Evolutionary conservation across 2,797 vertebrate genomes (phyloP).

Genomic region (Carapus acus): DNA sequence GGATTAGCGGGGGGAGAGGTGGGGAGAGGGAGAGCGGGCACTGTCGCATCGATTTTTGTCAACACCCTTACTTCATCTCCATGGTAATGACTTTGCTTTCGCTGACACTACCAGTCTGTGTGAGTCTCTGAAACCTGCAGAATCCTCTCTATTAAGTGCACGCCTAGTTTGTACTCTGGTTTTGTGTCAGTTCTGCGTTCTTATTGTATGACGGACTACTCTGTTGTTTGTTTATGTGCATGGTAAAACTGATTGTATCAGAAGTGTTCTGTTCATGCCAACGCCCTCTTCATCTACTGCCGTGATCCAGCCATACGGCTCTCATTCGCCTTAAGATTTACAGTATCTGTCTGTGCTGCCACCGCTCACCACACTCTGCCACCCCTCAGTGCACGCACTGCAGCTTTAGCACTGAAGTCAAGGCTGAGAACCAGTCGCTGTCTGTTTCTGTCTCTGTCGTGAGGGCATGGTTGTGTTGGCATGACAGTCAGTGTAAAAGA

Average conservation of each 20-base stretch:
- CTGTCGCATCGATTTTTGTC: constrained; percentile 46
- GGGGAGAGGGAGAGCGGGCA: not conserved
- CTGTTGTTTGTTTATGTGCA: no score
- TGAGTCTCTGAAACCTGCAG: constrained; percentile 31
- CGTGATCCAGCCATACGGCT: not conserved
- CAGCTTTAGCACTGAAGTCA: constrained; percentile 15
- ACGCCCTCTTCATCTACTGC: not conserved
- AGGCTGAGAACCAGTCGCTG: constrained; percentile 4
- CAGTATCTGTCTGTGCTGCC: constrained; percentile 21
- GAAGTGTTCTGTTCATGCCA: not conserved
- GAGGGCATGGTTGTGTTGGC: no score
- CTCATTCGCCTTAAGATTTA: constrained; percentile 10
- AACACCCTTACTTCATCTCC: constrained; percentile 27
- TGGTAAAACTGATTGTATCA: no score
- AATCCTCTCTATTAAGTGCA: constrained; percentile 47
- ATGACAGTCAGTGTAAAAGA: no score
- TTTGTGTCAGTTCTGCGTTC: no score
- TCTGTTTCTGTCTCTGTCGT: constrained; percentile 22
- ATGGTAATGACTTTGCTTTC: constrained; percentile 34
- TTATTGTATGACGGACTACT: no score
- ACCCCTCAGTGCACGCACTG: constrained; percentile 8
- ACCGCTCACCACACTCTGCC: constrained; percentile 22
- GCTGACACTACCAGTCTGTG: constrained; percentile 26
- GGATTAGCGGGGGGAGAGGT: constrained; percentile 27
- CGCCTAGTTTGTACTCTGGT: no score